Evolutionary conservation across 1,140 invertebrate genomes (phyloP).

Genomic region (Dolichoris vasculosae): DNA sequence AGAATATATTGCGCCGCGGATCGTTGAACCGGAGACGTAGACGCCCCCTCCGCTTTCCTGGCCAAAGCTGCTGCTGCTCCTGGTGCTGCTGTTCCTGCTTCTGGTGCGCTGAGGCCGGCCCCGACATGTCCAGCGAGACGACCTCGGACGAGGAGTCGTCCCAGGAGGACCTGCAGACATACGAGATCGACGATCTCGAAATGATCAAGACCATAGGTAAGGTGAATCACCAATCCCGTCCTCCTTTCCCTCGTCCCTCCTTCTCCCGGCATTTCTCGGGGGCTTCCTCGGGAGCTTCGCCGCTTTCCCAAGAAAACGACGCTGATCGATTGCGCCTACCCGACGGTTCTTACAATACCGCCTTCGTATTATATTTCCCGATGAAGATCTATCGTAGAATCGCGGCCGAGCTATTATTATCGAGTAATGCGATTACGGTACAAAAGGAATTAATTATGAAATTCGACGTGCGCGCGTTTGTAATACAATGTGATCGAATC

Average conservation of each 20-base stretch:
- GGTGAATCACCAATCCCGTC: no score
- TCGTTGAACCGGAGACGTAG: slow-evolving; percentile 59
- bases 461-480: neutral
- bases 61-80: neutral
- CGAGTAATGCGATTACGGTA: neutral
- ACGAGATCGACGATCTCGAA: slow-evolving; percentile 84
- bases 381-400: neutral
- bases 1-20: slow-evolving; percentile 61
- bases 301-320: neutral
- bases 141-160: slow-evolving; percentile 72
- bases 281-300: no score
- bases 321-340: neutral
- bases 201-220: slow-evolving; percentile 89
- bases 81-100: neutral
- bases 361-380: no score
- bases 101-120: neutral
- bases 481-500: neutral
- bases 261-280: no score
- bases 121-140: slow-evolving; percentile 63
- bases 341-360: neutral
- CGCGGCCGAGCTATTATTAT: neutral
- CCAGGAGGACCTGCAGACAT: slow-evolving; percentile 80
- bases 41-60: neutral
- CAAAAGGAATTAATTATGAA: neutral
- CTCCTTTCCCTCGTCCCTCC: no score